Evolutionary conservation across 2,113 vertebrate species (phyloP).

Genomic region (Pygathrix nemaeus): DNA sequence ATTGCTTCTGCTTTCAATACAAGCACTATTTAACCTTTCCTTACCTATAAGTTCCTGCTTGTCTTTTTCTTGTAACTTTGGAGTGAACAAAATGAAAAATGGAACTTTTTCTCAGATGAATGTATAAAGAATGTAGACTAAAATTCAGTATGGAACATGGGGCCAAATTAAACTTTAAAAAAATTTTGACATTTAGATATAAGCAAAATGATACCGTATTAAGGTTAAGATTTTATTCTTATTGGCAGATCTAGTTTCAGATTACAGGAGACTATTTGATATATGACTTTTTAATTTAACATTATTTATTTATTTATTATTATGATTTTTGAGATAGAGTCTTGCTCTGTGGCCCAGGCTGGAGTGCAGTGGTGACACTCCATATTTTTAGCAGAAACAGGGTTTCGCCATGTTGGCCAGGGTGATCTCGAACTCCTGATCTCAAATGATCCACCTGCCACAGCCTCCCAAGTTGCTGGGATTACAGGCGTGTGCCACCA

Average conservation of each 20-base stretch:
- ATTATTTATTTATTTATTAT: too few relatives aligned
- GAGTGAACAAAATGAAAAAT: neutral
- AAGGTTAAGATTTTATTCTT: neutral
- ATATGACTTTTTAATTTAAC: neutral
- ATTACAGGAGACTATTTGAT: neutral
- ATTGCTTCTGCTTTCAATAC: neutral
- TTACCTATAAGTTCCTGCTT: neutral
- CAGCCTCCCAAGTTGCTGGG: too few relatives aligned
- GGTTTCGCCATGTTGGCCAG: too few relatives aligned
- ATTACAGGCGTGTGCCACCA: too few relatives aligned
- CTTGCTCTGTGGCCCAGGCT: too few relatives aligned
- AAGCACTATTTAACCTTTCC: neutral
- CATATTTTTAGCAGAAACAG: too few relatives aligned
- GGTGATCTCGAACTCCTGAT: too few relatives aligned
- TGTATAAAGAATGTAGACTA: accelerated
- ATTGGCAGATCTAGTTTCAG: neutral
- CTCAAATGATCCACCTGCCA: too few relatives aligned
- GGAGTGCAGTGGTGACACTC: too few relatives aligned
- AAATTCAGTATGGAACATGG: neutral
- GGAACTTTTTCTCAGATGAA: neutral
- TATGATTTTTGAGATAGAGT: too few relatives aligned
- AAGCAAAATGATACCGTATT: neutral
- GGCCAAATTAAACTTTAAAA: neutral
- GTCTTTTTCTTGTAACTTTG: neutral
- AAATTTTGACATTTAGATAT: constrained; percentile 7